A percentile compares a stretch with the other conserved stretches of the same genome.
phyloP scores from a whole-genome alignment of 2,888 invertebrate genomes.

The Hofmannophila pseudospretella region DNA sequence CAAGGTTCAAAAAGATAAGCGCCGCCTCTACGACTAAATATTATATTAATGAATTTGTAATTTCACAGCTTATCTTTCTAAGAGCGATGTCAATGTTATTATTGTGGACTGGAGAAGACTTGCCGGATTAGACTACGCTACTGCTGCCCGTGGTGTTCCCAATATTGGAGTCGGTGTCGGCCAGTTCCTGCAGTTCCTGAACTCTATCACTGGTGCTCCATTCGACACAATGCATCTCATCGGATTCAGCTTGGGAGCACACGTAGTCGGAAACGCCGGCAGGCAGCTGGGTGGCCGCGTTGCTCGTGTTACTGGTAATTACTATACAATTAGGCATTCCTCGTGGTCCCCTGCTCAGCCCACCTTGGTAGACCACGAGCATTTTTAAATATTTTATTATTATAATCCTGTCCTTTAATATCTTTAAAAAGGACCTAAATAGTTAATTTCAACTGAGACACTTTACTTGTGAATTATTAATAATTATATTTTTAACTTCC shows the following conservation, averaged over 20 bases:
- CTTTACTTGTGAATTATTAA: neutral
- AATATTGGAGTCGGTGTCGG: slow-evolving; percentile 39
- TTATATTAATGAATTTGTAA: too few species aligned
- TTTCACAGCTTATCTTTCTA: slow-evolving; percentile 28
- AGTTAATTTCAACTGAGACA: neutral
- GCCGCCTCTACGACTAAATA: too few species aligned
- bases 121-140: slow-evolving; percentile 31
- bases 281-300: slow-evolving; percentile 32
- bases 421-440: neutral
- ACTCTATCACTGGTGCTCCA: slow-evolving; percentile 23
- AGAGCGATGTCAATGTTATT: slow-evolving; percentile 37
- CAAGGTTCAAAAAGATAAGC: too few species aligned
- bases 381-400: neutral
- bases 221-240: slow-evolving; percentile 35
- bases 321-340: too few species aligned
- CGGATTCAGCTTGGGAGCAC: slow-evolving; percentile 50
- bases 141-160: slow-evolving; percentile 37
- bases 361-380: neutral
- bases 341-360: neutral
- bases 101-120: slow-evolving; percentile 43
- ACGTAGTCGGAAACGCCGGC: slow-evolving; percentile 43
- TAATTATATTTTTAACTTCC: neutral
- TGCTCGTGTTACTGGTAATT: slow-evolving; percentile 41
- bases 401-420: neutral
- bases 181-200: slow-evolving; percentile 34